These are phyloP conservation scores for Galeruca laticollis DNA, from an alignment of 2,888 invertebrate genomes.

Conservation along the genomic window DNA sequence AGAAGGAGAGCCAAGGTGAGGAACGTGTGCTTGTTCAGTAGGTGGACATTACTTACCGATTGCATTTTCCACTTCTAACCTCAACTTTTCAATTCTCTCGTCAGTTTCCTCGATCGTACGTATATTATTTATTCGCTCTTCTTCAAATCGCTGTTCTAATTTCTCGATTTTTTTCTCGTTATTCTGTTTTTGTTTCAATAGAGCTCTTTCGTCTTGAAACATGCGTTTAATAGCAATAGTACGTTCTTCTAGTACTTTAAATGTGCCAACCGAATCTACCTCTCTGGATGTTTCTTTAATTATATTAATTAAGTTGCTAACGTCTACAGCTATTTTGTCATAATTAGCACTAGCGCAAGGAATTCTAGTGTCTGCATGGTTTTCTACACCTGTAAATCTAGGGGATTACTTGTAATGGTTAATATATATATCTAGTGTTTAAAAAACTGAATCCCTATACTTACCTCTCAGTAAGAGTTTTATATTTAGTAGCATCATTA, in stretches of 20 bases:
- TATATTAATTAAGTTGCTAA: conserved; percentile 46
- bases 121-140: conserved; percentile 48
- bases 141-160: conserved; percentile 43
- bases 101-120: conserved; percentile 50
- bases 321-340: conserved; percentile 52
- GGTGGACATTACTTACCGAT: conserved; percentile 28
- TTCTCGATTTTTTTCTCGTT: conserved; percentile 39
- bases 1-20: too few relatives aligned
- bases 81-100: conserved; percentile 49
- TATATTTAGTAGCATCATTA: conserved; percentile 29
- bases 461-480: conserved; percentile 37
- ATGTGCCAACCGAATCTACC: conserved; percentile 31
- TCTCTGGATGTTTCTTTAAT: conserved; percentile 44
- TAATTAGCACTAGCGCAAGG: conserved; percentile 46
- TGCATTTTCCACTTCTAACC: conserved; percentile 51
- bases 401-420: not conserved
- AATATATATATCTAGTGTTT: not conserved
- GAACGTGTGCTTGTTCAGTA: too few relatives aligned
- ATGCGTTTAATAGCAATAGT: conserved; percentile 35
- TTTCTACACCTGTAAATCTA: conserved; percentile 50
- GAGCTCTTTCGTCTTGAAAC: conserved; percentile 3
- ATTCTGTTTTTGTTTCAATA: not conserved
- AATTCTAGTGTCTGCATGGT: conserved; percentile 49
- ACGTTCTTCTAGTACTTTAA: conserved; percentile 23
- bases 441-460: not conserved